A percentile compares a stretch with the other conserved stretches of the same genome.
These are phyloP conservation scores for Mormyrus iriodes DNA, from an alignment of 2,113 vertebrate genomes.

Conservation along the genomic window DNA sequence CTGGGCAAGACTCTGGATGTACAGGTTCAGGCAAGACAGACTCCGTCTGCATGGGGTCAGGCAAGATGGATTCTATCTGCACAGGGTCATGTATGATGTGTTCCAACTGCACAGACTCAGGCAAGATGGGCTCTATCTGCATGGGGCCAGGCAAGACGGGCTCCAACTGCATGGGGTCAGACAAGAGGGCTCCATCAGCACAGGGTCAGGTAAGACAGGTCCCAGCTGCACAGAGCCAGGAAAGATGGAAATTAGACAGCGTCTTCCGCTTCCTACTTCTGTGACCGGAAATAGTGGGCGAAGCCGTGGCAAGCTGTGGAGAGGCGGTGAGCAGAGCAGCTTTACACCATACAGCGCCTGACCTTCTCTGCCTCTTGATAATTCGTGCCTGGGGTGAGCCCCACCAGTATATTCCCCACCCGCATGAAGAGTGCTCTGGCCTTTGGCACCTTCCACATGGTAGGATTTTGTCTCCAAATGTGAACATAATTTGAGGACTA, in stretches of 20 bases:
- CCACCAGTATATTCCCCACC: not conserved
- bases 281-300: not conserved
- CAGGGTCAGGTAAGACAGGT: no score
- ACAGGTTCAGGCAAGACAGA: no score
- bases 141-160: not conserved
- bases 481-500: not conserved
- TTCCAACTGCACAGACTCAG: no score
- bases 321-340: not conserved
- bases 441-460: not conserved
- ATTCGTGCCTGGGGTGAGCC: not conserved
- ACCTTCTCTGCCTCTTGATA: not conserved
- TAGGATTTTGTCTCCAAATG: not conserved
- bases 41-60: no score
- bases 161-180: no score
- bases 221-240: no score
- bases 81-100: no score
- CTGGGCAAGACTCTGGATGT: not conserved
- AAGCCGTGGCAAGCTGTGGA: not conserved
- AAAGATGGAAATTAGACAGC: not conserved
- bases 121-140: not conserved
- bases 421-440: not conserved
- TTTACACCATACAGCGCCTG: not conserved
- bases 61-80: no score
- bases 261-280: not conserved
- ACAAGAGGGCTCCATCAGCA: no score